Conservation (phyloP, 2,888 invertebrate genomes). For the Xanthia icteritia region DNA sequence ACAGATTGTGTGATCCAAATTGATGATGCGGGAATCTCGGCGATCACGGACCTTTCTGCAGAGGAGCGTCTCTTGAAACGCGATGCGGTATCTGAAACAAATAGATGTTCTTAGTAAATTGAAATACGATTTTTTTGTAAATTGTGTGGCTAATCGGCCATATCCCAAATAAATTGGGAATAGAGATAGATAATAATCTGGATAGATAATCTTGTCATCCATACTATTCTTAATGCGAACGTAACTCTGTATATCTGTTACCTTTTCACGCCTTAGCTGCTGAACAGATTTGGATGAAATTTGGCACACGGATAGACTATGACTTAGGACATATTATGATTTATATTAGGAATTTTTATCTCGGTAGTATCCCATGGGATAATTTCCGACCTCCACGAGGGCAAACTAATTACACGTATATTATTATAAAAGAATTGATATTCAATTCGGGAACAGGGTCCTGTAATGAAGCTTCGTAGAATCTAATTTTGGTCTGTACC, state of each 20-base stretch:
- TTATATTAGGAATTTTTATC: neutral
- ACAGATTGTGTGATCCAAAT: constrained; percentile 86
- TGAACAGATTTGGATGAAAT: neutral
- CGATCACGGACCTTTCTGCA: constrained; percentile 85
- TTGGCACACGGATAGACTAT: neutral
- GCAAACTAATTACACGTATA: too few relatives aligned
- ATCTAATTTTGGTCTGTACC: neutral
- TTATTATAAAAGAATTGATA: neutral
- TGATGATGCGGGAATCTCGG: constrained; percentile 85
- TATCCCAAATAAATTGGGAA: neutral
- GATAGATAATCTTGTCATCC: neutral
- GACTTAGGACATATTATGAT: neutral
- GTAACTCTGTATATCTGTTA: neutral
- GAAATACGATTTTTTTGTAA: neutral
- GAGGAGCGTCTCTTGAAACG: constrained; percentile 94
- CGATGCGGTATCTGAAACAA: constrained; percentile 92
- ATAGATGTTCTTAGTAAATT: neutral
- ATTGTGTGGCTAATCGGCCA: neutral
- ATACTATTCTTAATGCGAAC: neutral
- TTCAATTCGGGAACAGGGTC: neutral
- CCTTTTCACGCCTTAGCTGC: neutral
- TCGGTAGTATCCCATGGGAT: neutral
- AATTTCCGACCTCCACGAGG: neutral
- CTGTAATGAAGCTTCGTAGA: too few relatives aligned
- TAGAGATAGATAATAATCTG: neutral